These are phyloP conservation scores for Alcedo quadribrachys DNA, from an alignment of 2,797 vertebrate species.

Conservation along the genomic window DNA sequence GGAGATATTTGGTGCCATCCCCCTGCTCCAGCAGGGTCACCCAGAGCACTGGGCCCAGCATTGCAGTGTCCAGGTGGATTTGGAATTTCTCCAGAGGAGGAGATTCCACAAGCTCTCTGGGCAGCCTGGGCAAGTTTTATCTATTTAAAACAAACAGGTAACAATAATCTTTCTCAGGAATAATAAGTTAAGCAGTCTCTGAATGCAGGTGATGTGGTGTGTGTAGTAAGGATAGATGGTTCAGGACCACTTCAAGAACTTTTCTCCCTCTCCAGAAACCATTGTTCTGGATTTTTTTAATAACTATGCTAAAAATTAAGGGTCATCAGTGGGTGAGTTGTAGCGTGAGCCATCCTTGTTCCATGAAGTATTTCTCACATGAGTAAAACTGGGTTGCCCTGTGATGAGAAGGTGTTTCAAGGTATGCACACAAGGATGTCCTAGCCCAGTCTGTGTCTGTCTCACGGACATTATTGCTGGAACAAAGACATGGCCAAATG, in stretches of 20 bases:
- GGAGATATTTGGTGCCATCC: no score
- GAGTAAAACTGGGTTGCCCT: background rate
- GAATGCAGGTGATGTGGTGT: background rate
- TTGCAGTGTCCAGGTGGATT: no score
- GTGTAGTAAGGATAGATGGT: background rate
- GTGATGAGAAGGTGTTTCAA: background rate
- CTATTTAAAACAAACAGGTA: background rate
- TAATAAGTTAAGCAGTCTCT: background rate
- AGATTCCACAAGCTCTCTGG: no score
- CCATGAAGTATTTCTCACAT: background rate
- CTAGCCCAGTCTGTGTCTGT: background rate
- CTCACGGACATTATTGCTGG: background rate
- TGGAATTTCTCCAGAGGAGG: no score
- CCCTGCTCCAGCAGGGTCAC: no score
- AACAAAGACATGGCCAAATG: background rate
- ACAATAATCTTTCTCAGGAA: background rate
- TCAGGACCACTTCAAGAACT: background rate
- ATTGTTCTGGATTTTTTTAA: background rate
- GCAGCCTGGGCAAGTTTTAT: background rate
- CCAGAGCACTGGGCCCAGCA: no score
- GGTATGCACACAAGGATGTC: background rate
- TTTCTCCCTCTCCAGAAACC: background rate
- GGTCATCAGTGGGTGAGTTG: background rate
- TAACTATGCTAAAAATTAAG: background rate
- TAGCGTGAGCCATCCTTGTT: background rate